Conservation (phyloP, 2,797 vertebrate genomes). For the Borostomias antarcticus region DNA sequence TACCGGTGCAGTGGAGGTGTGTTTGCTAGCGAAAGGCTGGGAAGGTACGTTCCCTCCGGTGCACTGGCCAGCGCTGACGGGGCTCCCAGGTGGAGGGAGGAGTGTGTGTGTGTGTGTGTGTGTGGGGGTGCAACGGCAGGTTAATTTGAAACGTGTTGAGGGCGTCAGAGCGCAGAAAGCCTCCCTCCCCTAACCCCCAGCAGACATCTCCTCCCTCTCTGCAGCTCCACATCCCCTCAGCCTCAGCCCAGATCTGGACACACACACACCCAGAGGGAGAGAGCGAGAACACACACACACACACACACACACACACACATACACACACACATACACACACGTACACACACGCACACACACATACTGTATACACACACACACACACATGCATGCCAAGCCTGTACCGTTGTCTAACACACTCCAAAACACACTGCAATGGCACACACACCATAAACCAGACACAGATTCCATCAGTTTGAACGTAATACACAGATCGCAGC, state of each 20-base stretch:
- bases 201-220: conserved; percentile 41
- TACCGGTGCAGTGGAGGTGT: conserved; percentile 18
- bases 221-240: conserved; percentile 1
- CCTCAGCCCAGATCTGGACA: background rate
- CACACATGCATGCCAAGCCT: too few species aligned
- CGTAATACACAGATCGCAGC: too few species aligned
- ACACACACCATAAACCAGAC: too few species aligned
- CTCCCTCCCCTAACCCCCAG: conserved; percentile 56
- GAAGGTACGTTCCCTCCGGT: conserved; percentile 12
- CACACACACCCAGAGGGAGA: conserved; percentile 8
- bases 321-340: too few species aligned
- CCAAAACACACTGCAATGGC: too few species aligned
- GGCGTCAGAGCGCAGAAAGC: conserved; percentile 51
- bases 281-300: too few species aligned
- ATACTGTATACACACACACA: too few species aligned
- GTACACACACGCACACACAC: too few species aligned
- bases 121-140: conserved; percentile 33
- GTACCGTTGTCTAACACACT: too few species aligned
- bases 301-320: too few species aligned
- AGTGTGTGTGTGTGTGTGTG: conserved; percentile 18
- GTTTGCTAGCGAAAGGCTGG: conserved; percentile 44
- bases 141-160: conserved; percentile 67
- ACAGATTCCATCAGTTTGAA: too few species aligned
- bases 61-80: conserved; percentile 32
- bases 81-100: conserved; percentile 32